A percentile compares a stretch with the other conserved stretches of the same genome.
phyloP scores from a whole-genome alignment of 1,140 invertebrate species.

The Maniola jurtina region DNA sequence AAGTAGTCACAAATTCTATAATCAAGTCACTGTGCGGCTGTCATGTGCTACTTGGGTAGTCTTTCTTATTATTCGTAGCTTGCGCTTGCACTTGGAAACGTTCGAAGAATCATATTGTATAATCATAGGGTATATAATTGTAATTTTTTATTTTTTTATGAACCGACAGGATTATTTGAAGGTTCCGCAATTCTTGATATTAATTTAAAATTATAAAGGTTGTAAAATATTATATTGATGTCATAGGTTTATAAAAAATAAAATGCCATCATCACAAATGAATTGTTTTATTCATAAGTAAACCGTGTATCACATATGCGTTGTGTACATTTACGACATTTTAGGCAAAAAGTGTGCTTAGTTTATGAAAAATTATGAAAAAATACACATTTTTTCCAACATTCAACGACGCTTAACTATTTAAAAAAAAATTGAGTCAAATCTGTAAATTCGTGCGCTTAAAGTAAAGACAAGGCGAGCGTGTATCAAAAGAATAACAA shows the following conservation, averaged over 20 bases:
- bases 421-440: conserved; percentile 47
- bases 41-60: too few relatives aligned
- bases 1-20: too few relatives aligned
- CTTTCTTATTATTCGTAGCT: too few relatives aligned
- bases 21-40: too few relatives aligned
- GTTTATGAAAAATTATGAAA: conserved; percentile 67
- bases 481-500: conserved; percentile 50
- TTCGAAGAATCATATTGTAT: too few relatives aligned
- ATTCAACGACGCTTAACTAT: conserved; percentile 57
- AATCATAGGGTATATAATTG: too few relatives aligned
- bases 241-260: conserved; percentile 26
- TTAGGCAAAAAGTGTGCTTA: conserved; percentile 73
- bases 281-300: conserved; percentile 73
- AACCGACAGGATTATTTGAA: too few relatives aligned
- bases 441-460: conserved; percentile 45
- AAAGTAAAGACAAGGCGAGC: conserved; percentile 52
- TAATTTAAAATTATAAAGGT: too few relatives aligned
- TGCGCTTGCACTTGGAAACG: too few relatives aligned
- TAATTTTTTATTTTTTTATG: too few relatives aligned
- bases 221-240: too few relatives aligned
- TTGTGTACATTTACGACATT: conserved; percentile 71
- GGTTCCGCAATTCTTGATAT: too few relatives aligned
- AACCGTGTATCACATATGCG: conserved; percentile 75
- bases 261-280: conserved; percentile 55
- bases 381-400: conserved; percentile 62